Base-by-base conservation (phyloP, 1,140 invertebrate species). In the Zaprionus vittiger region DNA sequence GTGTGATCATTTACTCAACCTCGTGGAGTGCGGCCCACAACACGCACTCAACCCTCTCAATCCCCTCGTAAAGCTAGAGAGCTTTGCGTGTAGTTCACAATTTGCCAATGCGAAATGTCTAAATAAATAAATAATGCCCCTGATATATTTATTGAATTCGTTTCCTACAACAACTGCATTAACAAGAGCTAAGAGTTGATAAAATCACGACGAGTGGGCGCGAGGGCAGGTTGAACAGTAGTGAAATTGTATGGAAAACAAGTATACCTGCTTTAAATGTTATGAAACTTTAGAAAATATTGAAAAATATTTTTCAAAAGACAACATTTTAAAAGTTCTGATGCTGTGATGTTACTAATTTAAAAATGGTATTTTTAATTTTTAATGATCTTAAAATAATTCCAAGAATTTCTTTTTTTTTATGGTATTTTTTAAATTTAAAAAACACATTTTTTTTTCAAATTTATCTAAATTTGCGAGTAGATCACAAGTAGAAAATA, bases 71-170 rank as follows among this genome's bases (percentile, higher is more conserved):
- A 52, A 52, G 11, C 47, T 49, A 1, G 9, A 20, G 2, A n/a
- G 22, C 31, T 55, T 66, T 60, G 59, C 14, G 28, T 70, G 49
- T 15, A 44, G 22, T 14, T 44, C 12, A 62, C 47, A 79, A 57
- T 78, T 73, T 69, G 64, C 38, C 57, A 66, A 55, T 59, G 55
- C 44, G 54, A 61, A 11, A 62, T 34, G 26, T 55, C 20, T 57
- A 57, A 69, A 74, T 63, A 56, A 63, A 75, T 57, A 63, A 63
- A 75, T 57, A 63, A 64, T 70, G 57, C 54, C 38, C 57, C 20
- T 71, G 37, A 49, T 59, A 44, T 59, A 70, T 57, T 47, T 56
- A 63, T 70, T 69, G 20, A 63, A 83, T 74, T 74, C 70, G 74
- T 76, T 79, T 74, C 65, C 69, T 61, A 73, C 66, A 54, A 56